Percentiles rank a stretch among this genome's conserved stretches.
Conservation (phyloP, 2,888 invertebrate species). For the Colletes collaris region DNA sequence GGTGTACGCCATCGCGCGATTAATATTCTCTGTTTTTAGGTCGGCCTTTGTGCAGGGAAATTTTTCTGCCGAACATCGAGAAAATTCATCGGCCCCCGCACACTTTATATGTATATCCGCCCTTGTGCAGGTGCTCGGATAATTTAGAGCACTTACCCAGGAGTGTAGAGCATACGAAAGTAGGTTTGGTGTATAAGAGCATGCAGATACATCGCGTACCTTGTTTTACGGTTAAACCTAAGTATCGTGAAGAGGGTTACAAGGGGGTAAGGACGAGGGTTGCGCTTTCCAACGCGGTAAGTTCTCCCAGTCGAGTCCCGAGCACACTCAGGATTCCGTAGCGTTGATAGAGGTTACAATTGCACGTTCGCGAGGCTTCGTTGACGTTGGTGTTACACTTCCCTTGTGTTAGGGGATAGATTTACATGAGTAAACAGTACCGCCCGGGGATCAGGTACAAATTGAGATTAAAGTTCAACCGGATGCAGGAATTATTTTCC, state of each 20-base stretch:
- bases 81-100: slow-evolving; percentile 41
- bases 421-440: slow-evolving; percentile 75
- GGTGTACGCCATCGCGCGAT: slow-evolving; percentile 11
- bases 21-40: not conserved
- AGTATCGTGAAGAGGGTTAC: slow-evolving; percentile 64
- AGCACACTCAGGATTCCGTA: slow-evolving; percentile 50
- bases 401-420: slow-evolving; percentile 66
- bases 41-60: not conserved
- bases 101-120: slow-evolving; percentile 27
- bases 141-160: slow-evolving; percentile 72
- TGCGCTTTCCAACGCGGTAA: slow-evolving; percentile 26
- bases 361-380: slow-evolving; percentile 33
- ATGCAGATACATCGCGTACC: slow-evolving; percentile 55
- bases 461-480: slow-evolving; percentile 72
- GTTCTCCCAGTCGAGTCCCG: slow-evolving; percentile 28
- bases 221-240: slow-evolving; percentile 70
- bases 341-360: slow-evolving; percentile 52
- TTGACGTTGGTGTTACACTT: slow-evolving; percentile 50
- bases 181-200: slow-evolving; percentile 54
- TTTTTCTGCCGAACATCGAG: slow-evolving; percentile 18
- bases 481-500: slow-evolving; percentile 58
- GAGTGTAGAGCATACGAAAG: slow-evolving; percentile 65
- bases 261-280: slow-evolving; percentile 31
- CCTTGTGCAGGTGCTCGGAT: slow-evolving; percentile 66
- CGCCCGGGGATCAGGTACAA: slow-evolving; percentile 64